These are phyloP conservation scores for Dipodomys merriami DNA, from an alignment of 2,113 vertebrate species.

Conservation along the genomic window DNA sequence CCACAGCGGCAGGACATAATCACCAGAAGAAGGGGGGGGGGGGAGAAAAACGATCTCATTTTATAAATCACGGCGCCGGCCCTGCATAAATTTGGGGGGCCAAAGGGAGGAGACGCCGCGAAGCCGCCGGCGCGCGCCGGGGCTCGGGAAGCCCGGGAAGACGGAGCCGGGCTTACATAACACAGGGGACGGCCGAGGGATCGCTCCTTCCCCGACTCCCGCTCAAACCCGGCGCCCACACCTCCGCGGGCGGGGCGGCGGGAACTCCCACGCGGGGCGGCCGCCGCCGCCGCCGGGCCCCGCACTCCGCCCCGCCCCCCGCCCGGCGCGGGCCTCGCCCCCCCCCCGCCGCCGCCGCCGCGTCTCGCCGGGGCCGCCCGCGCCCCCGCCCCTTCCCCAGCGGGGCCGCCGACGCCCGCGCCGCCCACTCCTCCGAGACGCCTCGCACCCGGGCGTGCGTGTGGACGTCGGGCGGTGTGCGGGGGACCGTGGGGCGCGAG, in stretches of 20 bases:
- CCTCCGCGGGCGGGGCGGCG: neutral
- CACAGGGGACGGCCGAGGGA: neutral
- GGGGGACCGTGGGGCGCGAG: constrained; percentile 46
- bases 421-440: constrained; percentile 73
- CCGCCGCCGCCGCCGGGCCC: neutral
- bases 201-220: neutral
- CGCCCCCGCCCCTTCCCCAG: constrained; percentile 29
- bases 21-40: neutral
- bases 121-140: neutral
- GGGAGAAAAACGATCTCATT: neutral
- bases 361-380: neutral
- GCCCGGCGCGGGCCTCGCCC: neutral
- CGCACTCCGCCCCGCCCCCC: neutral
- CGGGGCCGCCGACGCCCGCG: constrained; percentile 22
- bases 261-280: neutral
- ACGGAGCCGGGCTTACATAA: constrained; percentile 59
- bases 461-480: constrained; percentile 64
- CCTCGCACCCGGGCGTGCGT: constrained; percentile 65
- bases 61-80: constrained; percentile 72
- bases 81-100: constrained; percentile 14
- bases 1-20: constrained; percentile 77
- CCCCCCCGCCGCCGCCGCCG: constrained; percentile 9
- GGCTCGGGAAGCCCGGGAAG: neutral
- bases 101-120: constrained; percentile 14
- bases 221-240: neutral